These are phyloP conservation scores for Caerostris extrusa DNA, from an alignment of 1,140 invertebrate species.

Conservation along the genomic window DNA sequence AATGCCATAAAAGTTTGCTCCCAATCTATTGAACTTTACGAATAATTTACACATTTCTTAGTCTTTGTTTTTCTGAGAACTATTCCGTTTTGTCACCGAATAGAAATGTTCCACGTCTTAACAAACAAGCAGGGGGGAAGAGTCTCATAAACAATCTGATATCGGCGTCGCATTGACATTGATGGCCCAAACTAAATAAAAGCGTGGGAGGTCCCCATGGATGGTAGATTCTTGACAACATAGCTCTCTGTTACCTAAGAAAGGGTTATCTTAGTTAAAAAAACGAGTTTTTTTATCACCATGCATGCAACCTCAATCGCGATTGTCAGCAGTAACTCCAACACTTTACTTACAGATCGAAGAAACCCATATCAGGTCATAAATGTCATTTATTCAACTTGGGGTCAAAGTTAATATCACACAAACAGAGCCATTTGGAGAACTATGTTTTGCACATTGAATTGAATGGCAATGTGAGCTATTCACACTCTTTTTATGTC, in stretches of 20 bases:
- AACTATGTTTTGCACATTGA: background rate
- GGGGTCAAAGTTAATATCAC: background rate
- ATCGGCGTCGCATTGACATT: slow-evolving; percentile 42
- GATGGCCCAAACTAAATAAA: slow-evolving; percentile 65
- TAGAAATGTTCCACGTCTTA: slow-evolving; percentile 46
- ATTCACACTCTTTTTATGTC: slow-evolving; percentile 12
- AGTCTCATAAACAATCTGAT: slow-evolving; percentile 49
- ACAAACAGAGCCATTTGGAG: background rate
- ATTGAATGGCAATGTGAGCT: background rate
- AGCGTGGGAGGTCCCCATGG: slow-evolving; percentile 43
- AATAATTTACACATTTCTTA: too few species aligned
- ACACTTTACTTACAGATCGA: background rate
- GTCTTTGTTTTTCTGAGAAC: background rate
- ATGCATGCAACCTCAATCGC: background rate
- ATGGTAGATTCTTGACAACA: slow-evolving; percentile 29
- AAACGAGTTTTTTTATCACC: slow-evolving; percentile 48
- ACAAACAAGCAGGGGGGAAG: slow-evolving; percentile 1
- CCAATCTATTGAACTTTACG: too few species aligned
- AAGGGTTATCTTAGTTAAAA: slow-evolving; percentile 22
- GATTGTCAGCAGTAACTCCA: slow-evolving; percentile 5
- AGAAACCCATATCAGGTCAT: slow-evolving; percentile 8
- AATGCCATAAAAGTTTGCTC: too few species aligned
- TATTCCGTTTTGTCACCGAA: slow-evolving; percentile 15
- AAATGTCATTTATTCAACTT: slow-evolving; percentile 28
- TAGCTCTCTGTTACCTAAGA: slow-evolving; percentile 17